These are phyloP conservation scores for Rhizoglyphus robini DNA, from an alignment of 1,140 invertebrate species.

Conservation along the genomic window DNA sequence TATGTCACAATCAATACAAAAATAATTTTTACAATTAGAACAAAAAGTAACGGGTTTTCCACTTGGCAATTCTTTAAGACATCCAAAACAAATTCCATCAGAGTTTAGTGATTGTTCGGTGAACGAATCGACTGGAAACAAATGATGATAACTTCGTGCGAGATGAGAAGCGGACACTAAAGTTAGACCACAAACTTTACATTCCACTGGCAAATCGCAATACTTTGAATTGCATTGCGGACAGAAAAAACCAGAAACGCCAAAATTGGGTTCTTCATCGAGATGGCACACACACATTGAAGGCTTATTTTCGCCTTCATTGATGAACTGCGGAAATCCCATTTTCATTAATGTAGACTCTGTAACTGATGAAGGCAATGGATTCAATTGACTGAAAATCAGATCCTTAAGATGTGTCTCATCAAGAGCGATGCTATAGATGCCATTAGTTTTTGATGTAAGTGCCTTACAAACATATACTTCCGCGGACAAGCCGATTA, in stretches of 20 bases:
- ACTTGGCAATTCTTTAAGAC: conserved; percentile 6
- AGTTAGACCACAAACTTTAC: conserved; percentile 78
- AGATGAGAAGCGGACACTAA: conserved; percentile 95
- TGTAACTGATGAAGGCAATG: conserved; percentile 56
- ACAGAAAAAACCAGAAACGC: conserved; percentile 64
- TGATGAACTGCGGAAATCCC: conserved; percentile 40
- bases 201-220: conserved; percentile 93
- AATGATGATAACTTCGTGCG: conserved; percentile 88
- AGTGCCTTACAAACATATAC: conserved; percentile 73
- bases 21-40: conserved; percentile 56
- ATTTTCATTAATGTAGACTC: conserved; percentile 41
- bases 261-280: conserved; percentile 21
- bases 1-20: conserved; percentile 87
- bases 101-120: conserved; percentile 40
- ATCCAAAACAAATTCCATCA: conserved; percentile 18
- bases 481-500: conserved; percentile 90
- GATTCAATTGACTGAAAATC: conserved; percentile 54
- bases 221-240: conserved; percentile 93
- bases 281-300: conserved; percentile 36
- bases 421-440: conserved; percentile 73
- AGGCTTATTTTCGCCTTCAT: conserved; percentile 33
- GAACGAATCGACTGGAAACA: conserved; percentile 79
- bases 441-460: conserved; percentile 57
- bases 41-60: conserved; percentile 41
- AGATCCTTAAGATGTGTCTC: conserved; percentile 75